Conservation (phyloP, 1,140 invertebrate species). For the Bicyclus anynana region DNA sequence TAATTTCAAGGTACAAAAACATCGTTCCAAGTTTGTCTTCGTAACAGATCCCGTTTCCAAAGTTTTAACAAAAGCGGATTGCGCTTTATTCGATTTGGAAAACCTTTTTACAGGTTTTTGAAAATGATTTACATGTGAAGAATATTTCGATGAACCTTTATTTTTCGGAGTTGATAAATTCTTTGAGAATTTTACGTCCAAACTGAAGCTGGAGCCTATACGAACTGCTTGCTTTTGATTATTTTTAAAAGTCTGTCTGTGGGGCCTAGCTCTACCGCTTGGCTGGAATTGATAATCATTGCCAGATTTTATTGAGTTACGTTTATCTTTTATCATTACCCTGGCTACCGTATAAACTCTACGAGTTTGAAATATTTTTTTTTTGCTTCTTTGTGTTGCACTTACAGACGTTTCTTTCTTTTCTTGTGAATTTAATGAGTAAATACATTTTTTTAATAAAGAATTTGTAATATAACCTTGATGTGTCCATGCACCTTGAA, state of each 20-base stretch:
- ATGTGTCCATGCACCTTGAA: slow-evolving; percentile 3
- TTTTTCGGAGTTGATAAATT: not conserved
- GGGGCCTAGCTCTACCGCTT: not conserved
- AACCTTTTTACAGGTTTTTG: not conserved
- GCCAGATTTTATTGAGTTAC: slow-evolving; percentile 6
- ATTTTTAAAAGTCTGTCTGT: not conserved
- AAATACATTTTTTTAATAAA: slow-evolving; percentile 42
- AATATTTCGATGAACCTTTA: not conserved
- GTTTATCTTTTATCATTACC: not conserved
- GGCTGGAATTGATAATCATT: slow-evolving; percentile 9
- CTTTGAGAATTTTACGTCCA: slow-evolving; percentile 40
- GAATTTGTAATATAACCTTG: slow-evolving; percentile 15
- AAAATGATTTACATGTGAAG: slow-evolving; percentile 6
- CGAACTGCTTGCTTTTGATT: slow-evolving; percentile 27
- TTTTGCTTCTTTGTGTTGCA: slow-evolving; percentile 18
- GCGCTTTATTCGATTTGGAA: slow-evolving; percentile 13
- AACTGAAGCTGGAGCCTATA: slow-evolving; percentile 36
- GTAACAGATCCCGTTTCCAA: slow-evolving; percentile 16
- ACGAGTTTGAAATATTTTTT: not conserved
- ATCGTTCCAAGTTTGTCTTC: slow-evolving; percentile 18
- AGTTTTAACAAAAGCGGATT: not conserved
- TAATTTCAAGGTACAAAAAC: slow-evolving; percentile 39
- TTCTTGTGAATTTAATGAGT: slow-evolving; percentile 38
- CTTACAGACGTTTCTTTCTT: too few species aligned
- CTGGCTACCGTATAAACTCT: slow-evolving; percentile 21